Conservation (phyloP, 2,888 invertebrate species). For the Parnassius orleans region DNA sequence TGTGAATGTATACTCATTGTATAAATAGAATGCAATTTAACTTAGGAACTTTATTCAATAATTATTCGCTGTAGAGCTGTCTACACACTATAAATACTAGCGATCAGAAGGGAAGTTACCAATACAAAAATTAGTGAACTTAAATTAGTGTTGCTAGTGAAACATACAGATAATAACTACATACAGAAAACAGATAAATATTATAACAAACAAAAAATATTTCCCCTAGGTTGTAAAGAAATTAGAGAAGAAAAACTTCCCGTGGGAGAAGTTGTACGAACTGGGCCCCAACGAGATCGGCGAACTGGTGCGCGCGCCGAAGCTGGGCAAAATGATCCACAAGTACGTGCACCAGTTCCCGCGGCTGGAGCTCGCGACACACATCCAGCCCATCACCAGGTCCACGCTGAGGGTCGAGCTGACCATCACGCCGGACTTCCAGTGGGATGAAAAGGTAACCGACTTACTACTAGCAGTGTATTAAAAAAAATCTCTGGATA, state of each 20-base stretch:
- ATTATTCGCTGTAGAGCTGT: too few relatives aligned
- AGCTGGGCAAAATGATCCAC: slow-evolving; percentile 95
- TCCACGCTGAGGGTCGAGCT: slow-evolving; percentile 96
- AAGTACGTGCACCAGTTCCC: slow-evolving; percentile 98
- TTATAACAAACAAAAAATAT: neutral
- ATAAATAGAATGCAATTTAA: too few relatives aligned
- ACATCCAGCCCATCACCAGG: slow-evolving; percentile 98
- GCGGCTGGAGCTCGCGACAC: slow-evolving; percentile 96
- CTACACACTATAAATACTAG: too few relatives aligned
- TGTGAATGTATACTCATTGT: too few relatives aligned
- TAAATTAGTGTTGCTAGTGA: too few relatives aligned
- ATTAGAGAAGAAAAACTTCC: slow-evolving; percentile 98
- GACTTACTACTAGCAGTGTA: too few relatives aligned
- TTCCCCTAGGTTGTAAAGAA: slow-evolving; percentile 87
- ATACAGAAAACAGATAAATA: too few relatives aligned
- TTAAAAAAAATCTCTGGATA: too few relatives aligned
- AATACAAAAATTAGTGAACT: too few relatives aligned
- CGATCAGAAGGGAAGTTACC: too few relatives aligned
- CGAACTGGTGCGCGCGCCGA: slow-evolving; percentile 92
- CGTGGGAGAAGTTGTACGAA: slow-evolving; percentile 97
- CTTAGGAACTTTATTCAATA: too few relatives aligned
- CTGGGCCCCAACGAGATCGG: slow-evolving; percentile 98
- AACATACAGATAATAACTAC: too few relatives aligned
- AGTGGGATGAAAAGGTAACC: slow-evolving; percentile 98
- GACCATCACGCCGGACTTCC: slow-evolving; percentile 98